These are phyloP conservation scores for Tinamus guttatus DNA, from an alignment of 2,113 vertebrate species.

Conservation along the genomic window DNA sequence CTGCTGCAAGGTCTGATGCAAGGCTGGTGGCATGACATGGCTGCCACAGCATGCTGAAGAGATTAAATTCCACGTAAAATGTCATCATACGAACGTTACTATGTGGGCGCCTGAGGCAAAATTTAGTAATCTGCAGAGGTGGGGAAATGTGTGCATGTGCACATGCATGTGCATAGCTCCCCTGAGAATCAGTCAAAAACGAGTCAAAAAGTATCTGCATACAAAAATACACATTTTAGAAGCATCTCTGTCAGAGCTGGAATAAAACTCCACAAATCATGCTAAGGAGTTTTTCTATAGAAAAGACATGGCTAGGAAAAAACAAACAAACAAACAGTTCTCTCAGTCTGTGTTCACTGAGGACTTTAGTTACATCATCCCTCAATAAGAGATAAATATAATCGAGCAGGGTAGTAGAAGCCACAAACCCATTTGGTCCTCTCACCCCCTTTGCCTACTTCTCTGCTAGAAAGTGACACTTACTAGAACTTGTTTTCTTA, in stretches of 20 bases:
- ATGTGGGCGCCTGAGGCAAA: neutral
- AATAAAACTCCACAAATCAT: neutral
- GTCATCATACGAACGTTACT: neutral
- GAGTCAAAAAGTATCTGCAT: neutral
- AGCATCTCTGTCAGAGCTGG: neutral
- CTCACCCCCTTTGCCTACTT: neutral
- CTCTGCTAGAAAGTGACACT: neutral
- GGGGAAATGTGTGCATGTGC: neutral
- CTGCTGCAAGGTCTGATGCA: neutral
- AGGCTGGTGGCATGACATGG: fast-evolving
- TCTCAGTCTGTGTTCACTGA: neutral
- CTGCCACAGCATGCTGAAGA: neutral
- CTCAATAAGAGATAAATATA: neutral
- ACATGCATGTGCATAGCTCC: fast-evolving
- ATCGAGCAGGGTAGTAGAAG: neutral
- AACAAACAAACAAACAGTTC: neutral
- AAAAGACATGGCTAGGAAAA: neutral
- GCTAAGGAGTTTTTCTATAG: neutral
- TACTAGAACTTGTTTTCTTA: neutral
- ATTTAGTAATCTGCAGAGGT: neutral
- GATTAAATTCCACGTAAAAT: fast-evolving
- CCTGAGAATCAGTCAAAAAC: neutral
- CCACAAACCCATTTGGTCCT: neutral
- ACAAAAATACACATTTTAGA: neutral
- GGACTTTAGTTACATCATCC: neutral